These are phyloP conservation scores for Cervus canadensis DNA, from an alignment of 2,113 vertebrate genomes.

Conservation along the genomic window DNA sequence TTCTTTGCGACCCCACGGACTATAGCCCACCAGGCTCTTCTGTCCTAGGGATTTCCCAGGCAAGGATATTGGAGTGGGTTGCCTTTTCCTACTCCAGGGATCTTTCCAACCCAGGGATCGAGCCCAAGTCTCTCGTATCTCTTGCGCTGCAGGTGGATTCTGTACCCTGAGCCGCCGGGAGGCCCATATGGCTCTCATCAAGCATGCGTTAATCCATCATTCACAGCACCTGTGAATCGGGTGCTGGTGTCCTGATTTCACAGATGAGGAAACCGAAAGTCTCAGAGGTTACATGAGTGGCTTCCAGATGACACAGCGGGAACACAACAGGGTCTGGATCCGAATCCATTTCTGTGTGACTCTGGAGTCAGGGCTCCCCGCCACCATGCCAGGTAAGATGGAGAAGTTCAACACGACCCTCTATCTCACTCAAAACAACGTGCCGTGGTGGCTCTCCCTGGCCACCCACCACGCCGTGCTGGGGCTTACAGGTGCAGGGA, in stretches of 20 bases:
- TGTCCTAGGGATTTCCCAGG: background rate
- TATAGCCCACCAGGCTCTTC: background rate
- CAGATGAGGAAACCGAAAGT: background rate
- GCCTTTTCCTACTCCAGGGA: background rate
- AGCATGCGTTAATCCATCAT: background rate
- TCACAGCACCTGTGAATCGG: background rate
- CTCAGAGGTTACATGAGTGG: background rate
- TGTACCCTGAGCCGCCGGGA: background rate
- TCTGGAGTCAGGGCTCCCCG: background rate
- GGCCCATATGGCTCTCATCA: background rate
- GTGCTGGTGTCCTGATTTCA: background rate
- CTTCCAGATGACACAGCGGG: background rate
- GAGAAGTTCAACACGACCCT: background rate
- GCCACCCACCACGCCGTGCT: fast-evolving
- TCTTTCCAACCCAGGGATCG: background rate
- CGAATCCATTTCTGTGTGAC: background rate
- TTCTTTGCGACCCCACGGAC: fast-evolving
- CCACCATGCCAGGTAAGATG: background rate
- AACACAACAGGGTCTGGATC: background rate
- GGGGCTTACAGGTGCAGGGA: background rate
- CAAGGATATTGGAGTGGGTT: background rate
- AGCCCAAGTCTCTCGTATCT: background rate
- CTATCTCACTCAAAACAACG: background rate
- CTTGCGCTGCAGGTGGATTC: background rate
- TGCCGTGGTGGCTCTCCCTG: background rate